Conservation (phyloP, 2,797 vertebrate species). For the Alectoris magna region DNA sequence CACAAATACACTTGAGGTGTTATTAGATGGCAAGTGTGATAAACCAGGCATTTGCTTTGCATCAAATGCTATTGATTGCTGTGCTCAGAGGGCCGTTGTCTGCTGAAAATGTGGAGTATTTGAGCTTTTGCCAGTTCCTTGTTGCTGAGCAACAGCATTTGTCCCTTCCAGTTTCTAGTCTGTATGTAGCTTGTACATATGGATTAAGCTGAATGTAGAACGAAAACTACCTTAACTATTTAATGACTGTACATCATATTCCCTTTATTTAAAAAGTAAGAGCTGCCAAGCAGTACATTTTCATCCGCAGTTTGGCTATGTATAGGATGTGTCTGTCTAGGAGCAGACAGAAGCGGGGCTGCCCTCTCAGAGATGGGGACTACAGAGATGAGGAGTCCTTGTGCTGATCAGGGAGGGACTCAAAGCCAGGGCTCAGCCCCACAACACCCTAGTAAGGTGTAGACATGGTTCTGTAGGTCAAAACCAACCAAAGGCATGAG, state of each 20-base stretch:
- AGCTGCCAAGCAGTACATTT: not conserved
- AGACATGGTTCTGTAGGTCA: rapidly evolving
- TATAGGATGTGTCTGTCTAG: not conserved
- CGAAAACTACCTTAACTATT: slow-evolving; percentile 58
- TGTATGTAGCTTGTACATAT: slow-evolving; percentile 47
- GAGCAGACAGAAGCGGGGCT: not conserved
- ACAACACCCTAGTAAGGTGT: rapidly evolving
- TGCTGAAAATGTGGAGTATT: slow-evolving; percentile 50
- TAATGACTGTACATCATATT: not conserved
- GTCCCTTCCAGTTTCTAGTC: slow-evolving; percentile 62
- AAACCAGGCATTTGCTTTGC: slow-evolving; percentile 64
- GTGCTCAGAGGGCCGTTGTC: slow-evolving; percentile 55
- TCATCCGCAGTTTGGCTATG: not conserved
- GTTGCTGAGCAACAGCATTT: slow-evolving; percentile 75
- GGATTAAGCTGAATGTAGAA: slow-evolving; percentile 53
- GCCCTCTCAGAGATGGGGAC: rapidly evolving
- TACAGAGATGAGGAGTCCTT: rapidly evolving
- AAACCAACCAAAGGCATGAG: too few species aligned
- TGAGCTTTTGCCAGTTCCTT: slow-evolving; percentile 67
- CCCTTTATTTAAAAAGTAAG: not conserved
- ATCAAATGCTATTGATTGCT: slow-evolving; percentile 67
- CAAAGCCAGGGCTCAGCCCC: not conserved
- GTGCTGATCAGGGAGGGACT: rapidly evolving
- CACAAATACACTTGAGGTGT: slow-evolving; percentile 50
- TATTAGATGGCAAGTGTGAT: slow-evolving; percentile 51